Evolutionary conservation across 2,113 vertebrate species (phyloP), one percentile per base, ranked within the genome.

Genomic region (Morone chrysops): DNA sequence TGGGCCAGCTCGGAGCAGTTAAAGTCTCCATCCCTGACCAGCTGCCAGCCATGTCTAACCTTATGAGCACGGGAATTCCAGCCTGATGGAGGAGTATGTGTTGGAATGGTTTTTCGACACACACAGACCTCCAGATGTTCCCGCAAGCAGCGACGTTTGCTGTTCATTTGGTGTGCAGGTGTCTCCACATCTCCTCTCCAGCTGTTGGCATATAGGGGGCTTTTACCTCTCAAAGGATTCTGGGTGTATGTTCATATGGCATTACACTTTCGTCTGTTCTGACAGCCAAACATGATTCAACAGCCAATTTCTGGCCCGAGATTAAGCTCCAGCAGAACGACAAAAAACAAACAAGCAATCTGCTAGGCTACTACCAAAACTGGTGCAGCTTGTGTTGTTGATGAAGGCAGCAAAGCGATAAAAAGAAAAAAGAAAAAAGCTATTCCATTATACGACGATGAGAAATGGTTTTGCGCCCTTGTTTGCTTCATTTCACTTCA

Each of bases 141-240:
- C 81, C 56, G 76, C 79, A 43, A 91, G 89, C 92, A 63, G 82
- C 75, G 66, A 80, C 65, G 84, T 51, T 91, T 18, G 86, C 89
- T 75, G 80, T 90, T 94, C 94, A 94, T 94, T 94, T 96, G 95
- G 92, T 66, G 82, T 4, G 81, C 95, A 95, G 95, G 94, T 96
- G 94, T 92, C 87, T 94, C 91, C 89, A 92, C 94, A 94, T 92
- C 92, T 92, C 86, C 87, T 78, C 82, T 86, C 89, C 93, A 94
- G 93, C 93, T 94, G 95, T 91, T 93, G 92, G 91, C 86, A 88
- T 86, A 75, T 69, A 63, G 54, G 45, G 43, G 61, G 69, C 78
- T 88, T 89, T 92, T 90, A 89, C 89, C 70, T 90, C 93, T 94
- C 91, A 92, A 94, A 93, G 92, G 83, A 93, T 89, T 94, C 78